Evolutionary conservation across 2,888 invertebrate species (phyloP).

Genomic region (Agrochola circellaris): DNA sequence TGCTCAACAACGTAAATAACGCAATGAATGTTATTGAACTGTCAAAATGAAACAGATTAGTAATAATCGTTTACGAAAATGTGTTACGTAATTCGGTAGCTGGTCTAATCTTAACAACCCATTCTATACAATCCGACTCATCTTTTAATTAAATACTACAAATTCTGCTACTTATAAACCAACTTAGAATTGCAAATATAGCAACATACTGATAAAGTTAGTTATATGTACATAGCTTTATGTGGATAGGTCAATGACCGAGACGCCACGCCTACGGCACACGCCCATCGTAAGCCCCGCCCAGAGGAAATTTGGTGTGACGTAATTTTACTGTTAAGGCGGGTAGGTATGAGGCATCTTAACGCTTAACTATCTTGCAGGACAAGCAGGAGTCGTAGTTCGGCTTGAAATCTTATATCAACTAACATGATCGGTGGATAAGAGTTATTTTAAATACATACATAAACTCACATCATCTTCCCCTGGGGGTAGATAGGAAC

Average conservation of each 20-base stretch:
- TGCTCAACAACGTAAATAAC: too few relatives aligned
- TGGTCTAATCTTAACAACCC: too few relatives aligned
- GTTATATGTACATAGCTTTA: slow-evolving; percentile 70
- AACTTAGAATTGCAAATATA: slow-evolving; percentile 85
- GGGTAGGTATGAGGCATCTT: slow-evolving; percentile 26
- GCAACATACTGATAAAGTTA: slow-evolving; percentile 66
- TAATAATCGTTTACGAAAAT: too few relatives aligned
- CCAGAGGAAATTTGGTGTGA: slow-evolving; percentile 73
- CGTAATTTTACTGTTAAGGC: slow-evolving; percentile 60
- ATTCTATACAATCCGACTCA: slow-evolving; percentile 8
- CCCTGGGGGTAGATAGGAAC: too few relatives aligned
- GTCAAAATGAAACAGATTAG: too few relatives aligned
- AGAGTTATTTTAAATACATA: too few relatives aligned
- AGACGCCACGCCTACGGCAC: slow-evolving; percentile 79
- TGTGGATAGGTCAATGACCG: slow-evolving; percentile 79
- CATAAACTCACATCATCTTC: too few relatives aligned
- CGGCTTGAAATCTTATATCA: fast-evolving
- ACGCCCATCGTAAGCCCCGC: slow-evolving; percentile 83
- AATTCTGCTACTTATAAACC: slow-evolving; percentile 44
- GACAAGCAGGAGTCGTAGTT: slow-evolving; percentile 6
- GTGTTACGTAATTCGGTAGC: too few relatives aligned
- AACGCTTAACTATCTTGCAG: not conserved
- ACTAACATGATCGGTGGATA: too few relatives aligned
- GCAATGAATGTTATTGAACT: too few relatives aligned
- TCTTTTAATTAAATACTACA: slow-evolving; percentile 41